A percentile compares a stretch with the other conserved stretches of the same genome.
Evolutionary conservation across 2,888 invertebrate genomes (phyloP).

Genomic region (Hoplodrina blanda): DNA sequence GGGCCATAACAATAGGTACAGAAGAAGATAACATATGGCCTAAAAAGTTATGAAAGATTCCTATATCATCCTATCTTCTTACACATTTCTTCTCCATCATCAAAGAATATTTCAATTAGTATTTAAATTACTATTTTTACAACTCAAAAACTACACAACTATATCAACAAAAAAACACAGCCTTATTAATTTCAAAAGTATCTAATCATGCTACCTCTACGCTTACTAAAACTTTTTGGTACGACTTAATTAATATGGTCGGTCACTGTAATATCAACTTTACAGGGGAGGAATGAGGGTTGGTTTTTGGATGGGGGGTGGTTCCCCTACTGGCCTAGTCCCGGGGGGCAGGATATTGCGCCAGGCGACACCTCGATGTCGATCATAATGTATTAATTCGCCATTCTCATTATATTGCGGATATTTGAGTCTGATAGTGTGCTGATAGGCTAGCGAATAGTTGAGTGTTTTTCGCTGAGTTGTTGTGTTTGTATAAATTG

Average conservation of each 20-base stretch:
- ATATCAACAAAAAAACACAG: constrained; percentile 51
- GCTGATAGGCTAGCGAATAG: constrained; percentile 35
- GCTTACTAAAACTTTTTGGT: constrained; percentile 45
- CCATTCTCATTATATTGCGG: constrained; percentile 67
- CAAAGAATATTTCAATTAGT: constrained; percentile 35
- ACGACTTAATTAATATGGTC: constrained; percentile 49
- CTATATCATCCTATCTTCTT: background rate
- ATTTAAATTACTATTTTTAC: constrained; percentile 61
- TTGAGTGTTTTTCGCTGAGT: background rate
- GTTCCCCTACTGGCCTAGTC: constrained; percentile 60
- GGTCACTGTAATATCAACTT: background rate
- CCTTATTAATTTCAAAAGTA: constrained; percentile 60
- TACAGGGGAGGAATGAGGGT: constrained; percentile 5
- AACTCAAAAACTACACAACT: constrained; percentile 21
- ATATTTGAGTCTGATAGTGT: constrained; percentile 65
- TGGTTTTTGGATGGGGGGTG: constrained; percentile 20
- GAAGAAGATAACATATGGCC: too few relatives aligned
- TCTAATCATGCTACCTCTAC: constrained; percentile 53
- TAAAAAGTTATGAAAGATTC: background rate
- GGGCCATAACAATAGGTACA: too few relatives aligned
- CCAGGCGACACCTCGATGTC: constrained; percentile 42
- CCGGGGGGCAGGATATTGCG: constrained; percentile 70
- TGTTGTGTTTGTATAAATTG: background rate
- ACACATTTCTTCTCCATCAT: constrained; percentile 18
- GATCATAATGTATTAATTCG: constrained; percentile 62